Percentiles rank a stretch among this genome's conserved stretches.
phyloP scores from a whole-genome alignment of 2,113 vertebrate species.

The Onychorhynchus coronatus region DNA sequence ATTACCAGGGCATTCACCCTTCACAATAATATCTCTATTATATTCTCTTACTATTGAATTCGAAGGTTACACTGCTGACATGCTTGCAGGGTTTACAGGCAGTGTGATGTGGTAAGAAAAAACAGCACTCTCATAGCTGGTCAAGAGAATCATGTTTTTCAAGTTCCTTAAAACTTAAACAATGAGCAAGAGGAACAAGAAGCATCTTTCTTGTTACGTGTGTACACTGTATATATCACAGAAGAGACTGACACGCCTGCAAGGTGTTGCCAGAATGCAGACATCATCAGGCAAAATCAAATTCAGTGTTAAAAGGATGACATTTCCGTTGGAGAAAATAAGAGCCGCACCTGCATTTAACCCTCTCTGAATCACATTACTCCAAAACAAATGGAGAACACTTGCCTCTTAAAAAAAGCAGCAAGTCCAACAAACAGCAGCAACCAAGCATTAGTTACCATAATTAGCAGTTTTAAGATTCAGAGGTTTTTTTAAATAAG shows the following conservation, averaged over 20 bases:
- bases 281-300: conserved; percentile 9
- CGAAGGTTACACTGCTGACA: conserved; percentile 1
- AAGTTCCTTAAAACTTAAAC: neutral
- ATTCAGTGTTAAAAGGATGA: neutral
- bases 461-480: neutral
- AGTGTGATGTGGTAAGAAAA: neutral
- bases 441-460: neutral
- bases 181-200: neutral
- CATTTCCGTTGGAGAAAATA: neutral
- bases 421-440: neutral
- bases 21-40: conserved; percentile 45
- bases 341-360: conserved; percentile 4
- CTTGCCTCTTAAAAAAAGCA: neutral
- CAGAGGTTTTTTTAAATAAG: neutral
- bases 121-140: neutral
- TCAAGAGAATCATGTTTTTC: neutral
- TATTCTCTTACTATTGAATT: conserved; percentile 16
- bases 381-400: neutral
- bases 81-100: neutral
- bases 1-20: conserved; percentile 37
- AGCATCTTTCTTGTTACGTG: neutral
- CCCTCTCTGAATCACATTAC: neutral
- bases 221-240: neutral
- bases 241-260: neutral
- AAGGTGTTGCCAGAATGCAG: conserved; percentile 1